phyloP scores from a whole-genome alignment of 2,113 vertebrate genomes.

The Percopsis transmontana region DNA sequence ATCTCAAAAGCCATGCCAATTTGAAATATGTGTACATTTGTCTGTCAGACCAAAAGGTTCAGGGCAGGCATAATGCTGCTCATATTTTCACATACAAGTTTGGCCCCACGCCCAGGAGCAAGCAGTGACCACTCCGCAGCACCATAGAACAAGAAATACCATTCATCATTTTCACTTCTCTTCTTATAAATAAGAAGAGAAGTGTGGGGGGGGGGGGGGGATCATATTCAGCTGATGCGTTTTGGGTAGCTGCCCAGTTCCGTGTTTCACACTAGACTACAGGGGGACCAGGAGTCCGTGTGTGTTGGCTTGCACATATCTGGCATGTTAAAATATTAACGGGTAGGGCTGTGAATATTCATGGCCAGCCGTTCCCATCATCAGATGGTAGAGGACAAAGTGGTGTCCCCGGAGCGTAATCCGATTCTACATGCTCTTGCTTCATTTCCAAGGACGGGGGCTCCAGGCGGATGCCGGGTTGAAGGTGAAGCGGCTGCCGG shows the following conservation, averaged over 20 bases:
- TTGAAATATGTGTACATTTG: slow-evolving; percentile 33
- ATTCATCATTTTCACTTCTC: slow-evolving; percentile 68
- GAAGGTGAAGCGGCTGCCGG: slow-evolving; percentile 7
- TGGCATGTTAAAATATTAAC: slow-evolving; percentile 72
- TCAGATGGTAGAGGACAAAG: slow-evolving; percentile 59
- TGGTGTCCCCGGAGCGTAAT: slow-evolving; percentile 63
- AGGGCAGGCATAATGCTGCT: slow-evolving; percentile 16
- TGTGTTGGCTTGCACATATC: slow-evolving; percentile 21
- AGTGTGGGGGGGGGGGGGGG: slow-evolving; percentile 13
- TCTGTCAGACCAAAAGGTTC: slow-evolving; percentile 36
- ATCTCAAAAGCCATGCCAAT: slow-evolving; percentile 14
- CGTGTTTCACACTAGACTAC: slow-evolving; percentile 42
- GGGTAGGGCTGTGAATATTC: slow-evolving; percentile 69
- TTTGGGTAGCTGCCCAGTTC: slow-evolving; percentile 43
- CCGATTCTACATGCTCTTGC: slow-evolving; percentile 60
- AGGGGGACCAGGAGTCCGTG: slow-evolving; percentile 43
- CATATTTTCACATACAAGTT: slow-evolving; percentile 38
- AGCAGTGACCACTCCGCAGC: slow-evolving; percentile 43
- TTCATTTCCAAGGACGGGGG: slow-evolving; percentile 66
- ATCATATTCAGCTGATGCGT: slow-evolving; percentile 23
- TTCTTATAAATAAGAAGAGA: slow-evolving; percentile 42
- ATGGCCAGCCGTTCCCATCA: slow-evolving; percentile 52
- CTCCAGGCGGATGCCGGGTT: slow-evolving; percentile 35
- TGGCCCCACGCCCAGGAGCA: slow-evolving; percentile 42
- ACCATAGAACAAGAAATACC: slow-evolving; percentile 43